phyloP scores from a whole-genome alignment of 2,113 vertebrate genomes.

The Protomyctophum bolini region DNA sequence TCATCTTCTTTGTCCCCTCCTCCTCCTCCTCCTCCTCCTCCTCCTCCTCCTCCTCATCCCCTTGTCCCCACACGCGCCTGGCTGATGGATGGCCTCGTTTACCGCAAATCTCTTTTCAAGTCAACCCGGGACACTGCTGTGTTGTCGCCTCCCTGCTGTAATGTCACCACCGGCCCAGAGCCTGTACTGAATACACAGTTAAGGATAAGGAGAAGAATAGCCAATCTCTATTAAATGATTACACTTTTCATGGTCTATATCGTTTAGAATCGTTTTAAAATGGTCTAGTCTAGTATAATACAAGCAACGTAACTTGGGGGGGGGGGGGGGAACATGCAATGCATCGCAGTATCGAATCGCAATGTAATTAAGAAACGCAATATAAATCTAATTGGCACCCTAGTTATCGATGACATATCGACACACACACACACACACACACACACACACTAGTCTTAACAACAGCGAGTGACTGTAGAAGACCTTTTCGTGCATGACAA shows the following conservation, averaged over 20 bases:
- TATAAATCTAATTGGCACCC: too few species aligned
- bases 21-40: conserved; percentile 6
- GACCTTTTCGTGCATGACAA: too few species aligned
- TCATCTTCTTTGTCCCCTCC: conserved; percentile 7
- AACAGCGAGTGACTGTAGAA: neutral
- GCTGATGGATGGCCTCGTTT: conserved; percentile 77
- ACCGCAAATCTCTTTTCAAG: conserved; percentile 51
- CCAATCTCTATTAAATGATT: too few species aligned
- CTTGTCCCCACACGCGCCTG: conserved; percentile 36
- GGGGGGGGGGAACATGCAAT: too few species aligned
- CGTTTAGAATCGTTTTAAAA: too few species aligned
- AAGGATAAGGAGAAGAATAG: neutral
- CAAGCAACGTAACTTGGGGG: too few species aligned
- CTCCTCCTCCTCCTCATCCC: conserved; percentile 30
- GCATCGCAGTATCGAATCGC: too few species aligned
- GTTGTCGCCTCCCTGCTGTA: conserved; percentile 37
- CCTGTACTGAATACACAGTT: conserved; percentile 23
- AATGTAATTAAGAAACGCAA: too few species aligned
- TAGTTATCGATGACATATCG: neutral
- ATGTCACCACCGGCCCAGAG: too few species aligned
- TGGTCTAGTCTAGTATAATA: too few species aligned
- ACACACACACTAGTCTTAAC: conserved; percentile 41
- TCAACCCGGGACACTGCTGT: conserved; percentile 39
- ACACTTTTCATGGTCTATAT: too few species aligned
- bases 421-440: neutral